Evolutionary conservation across 2,888 invertebrate genomes (phyloP), one percentile per base, ranked within the genome.

Genomic region (Phortica magna): DNA sequence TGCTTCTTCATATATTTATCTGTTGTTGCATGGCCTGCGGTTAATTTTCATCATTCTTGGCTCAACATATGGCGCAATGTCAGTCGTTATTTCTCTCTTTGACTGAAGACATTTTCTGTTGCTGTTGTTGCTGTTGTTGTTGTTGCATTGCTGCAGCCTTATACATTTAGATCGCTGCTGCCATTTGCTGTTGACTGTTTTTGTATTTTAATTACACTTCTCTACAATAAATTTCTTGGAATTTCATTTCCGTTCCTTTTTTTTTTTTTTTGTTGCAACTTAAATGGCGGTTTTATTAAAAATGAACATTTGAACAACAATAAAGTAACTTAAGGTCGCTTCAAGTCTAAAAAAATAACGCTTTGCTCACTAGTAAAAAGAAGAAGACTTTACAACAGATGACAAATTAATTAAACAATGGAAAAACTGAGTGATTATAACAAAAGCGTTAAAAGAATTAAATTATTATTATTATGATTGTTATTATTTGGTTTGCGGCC

Each of bases 61-160:
- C 31, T 65, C 12, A 74, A 81, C 83, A 83, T 83, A 83, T 83
- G 83, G 82, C 81, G 79, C 67, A 67, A 75, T 78, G 82, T 82
- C 80, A 82, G 78, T 75, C 74, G 61, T 75, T 70, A 68, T 48
- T 41, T 55, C 17, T 22, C 9, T 42, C 57, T 41, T 74, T 77
- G 80, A 79, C 70, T 76, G 79, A 75, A 71, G 82, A 79, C 83
- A 83, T 83, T 83, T 83, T 83, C 78, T 75, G 53, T 22, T 71
- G 70, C 22, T 17, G 70, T n/a, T n/a, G n/a, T 53, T 53, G 53
- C 14, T 31, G 31, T 4, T 31, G 31, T 31, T 31, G 31, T 31
- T 31, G 31, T 31, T 31, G 31, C 14, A 42, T 31, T 64, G 65
- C 57, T n/a, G 39, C 4, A 41, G 61, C 42, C 43, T 57, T 48